These are phyloP conservation scores for Scalopus aquaticus DNA, from an alignment of 2,113 vertebrate genomes.

Conservation along the genomic window DNA sequence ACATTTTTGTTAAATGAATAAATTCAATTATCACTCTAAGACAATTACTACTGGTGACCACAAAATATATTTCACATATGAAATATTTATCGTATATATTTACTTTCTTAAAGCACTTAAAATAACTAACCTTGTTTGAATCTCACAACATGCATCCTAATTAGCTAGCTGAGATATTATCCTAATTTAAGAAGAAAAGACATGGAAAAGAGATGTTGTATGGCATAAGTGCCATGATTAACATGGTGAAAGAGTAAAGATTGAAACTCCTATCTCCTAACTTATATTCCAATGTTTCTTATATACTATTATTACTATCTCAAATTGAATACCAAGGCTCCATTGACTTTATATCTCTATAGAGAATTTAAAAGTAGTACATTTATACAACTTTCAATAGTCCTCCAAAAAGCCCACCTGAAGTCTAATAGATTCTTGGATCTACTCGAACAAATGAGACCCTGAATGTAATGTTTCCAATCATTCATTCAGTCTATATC, in stretches of 20 bases:
- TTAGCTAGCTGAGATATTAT: not conserved
- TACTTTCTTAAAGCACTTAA: not conserved
- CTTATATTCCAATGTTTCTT: not conserved
- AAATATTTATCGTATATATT: not conserved
- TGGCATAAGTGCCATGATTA: not conserved
- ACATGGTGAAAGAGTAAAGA: not conserved
- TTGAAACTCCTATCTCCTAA: not conserved
- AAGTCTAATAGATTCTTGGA: not conserved
- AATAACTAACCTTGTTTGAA: not conserved
- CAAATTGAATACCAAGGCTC: not conserved
- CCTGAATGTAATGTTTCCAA: not conserved
- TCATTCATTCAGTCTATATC: not conserved
- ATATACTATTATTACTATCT: not conserved
- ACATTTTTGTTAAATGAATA: conserved; percentile 13
- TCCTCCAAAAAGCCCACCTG: not conserved
- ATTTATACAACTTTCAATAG: not conserved
- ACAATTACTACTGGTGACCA: not conserved
- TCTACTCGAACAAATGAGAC: not conserved
- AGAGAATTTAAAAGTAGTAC: not conserved
- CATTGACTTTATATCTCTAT: not conserved
- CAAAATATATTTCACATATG: conserved; percentile 9
- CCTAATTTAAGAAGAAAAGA: not conserved
- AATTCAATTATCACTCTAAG: not conserved
- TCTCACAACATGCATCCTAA: not conserved
- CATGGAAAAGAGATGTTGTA: not conserved